These are phyloP conservation scores for Hormaphis cornu DNA, from an alignment of 1,140 invertebrate genomes.

Conservation along the genomic window DNA sequence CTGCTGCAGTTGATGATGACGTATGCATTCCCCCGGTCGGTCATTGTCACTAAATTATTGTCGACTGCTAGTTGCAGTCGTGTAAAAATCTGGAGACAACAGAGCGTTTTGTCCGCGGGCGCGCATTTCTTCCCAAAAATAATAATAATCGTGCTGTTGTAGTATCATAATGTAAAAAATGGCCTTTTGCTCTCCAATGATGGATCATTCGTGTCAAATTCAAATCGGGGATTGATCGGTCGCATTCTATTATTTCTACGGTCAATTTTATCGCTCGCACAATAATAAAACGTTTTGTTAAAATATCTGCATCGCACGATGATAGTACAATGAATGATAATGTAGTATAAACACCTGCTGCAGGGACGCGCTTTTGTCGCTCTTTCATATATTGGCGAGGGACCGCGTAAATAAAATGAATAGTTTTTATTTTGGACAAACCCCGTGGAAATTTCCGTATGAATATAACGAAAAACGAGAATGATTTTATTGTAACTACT, in stretches of 20 bases:
- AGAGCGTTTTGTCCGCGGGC: background rate
- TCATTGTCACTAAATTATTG: no score
- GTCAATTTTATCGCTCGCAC: background rate
- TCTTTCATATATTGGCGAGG: no score
- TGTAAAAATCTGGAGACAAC: background rate
- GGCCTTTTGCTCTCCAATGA: no score
- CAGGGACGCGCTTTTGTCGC: background rate
- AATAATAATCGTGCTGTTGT: background rate
- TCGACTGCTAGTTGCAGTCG: background rate
- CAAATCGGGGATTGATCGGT: background rate
- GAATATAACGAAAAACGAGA: background rate
- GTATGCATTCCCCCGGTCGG: background rate
- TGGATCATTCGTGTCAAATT: constrained; percentile 11
- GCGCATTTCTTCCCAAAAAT: background rate
- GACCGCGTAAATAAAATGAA: background rate
- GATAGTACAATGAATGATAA: no score
- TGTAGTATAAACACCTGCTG: background rate
- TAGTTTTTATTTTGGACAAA: no score
- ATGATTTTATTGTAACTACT: background rate
- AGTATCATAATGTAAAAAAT: no score
- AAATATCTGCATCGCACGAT: background rate
- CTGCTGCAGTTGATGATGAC: background rate
- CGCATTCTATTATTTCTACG: background rate
- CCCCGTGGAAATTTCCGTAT: background rate
- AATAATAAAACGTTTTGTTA: constrained; percentile 2